Conservation (phyloP, 2,888 invertebrate species). For the Ypsolopha sequella region DNA sequence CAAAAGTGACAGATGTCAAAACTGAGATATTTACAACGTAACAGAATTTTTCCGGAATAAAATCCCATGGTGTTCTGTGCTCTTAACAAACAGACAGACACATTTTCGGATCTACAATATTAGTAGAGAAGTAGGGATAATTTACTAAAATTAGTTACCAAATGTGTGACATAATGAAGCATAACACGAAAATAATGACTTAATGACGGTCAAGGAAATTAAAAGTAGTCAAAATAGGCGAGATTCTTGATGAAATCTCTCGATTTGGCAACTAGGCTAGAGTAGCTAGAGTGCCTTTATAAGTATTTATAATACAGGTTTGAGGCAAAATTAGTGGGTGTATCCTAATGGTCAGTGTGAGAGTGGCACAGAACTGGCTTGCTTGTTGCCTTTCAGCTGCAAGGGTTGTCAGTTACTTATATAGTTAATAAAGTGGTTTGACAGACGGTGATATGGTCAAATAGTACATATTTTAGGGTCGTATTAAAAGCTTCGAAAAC, state of each 20-base stretch:
- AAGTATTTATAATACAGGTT: constrained; percentile 33
- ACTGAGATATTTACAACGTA: too few relatives aligned
- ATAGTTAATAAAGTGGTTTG: too few relatives aligned
- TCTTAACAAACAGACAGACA: too few relatives aligned
- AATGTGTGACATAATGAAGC: background rate
- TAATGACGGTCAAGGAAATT: background rate
- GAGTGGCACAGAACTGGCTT: constrained; percentile 21
- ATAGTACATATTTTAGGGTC: too few relatives aligned
- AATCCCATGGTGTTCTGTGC: too few relatives aligned
- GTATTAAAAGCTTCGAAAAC: too few relatives aligned
- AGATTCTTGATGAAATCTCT: constrained; percentile 15
- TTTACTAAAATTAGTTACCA: too few relatives aligned
- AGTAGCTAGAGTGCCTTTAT: background rate
- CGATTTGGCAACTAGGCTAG: constrained; percentile 50
- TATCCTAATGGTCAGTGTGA: constrained; percentile 58
- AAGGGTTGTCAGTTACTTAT: background rate
- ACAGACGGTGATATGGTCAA: too few relatives aligned
- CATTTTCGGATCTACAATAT: too few relatives aligned
- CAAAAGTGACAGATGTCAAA: too few relatives aligned
- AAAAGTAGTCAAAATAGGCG: background rate
- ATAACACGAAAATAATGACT: background rate
- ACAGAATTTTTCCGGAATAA: too few relatives aligned
- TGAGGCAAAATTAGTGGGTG: constrained; percentile 56
- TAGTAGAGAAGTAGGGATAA: too few relatives aligned
- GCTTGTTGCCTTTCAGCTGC: background rate